phyloP scores from a whole-genome alignment of 2,888 invertebrate genomes.

The Cheilosia urbana region DNA sequence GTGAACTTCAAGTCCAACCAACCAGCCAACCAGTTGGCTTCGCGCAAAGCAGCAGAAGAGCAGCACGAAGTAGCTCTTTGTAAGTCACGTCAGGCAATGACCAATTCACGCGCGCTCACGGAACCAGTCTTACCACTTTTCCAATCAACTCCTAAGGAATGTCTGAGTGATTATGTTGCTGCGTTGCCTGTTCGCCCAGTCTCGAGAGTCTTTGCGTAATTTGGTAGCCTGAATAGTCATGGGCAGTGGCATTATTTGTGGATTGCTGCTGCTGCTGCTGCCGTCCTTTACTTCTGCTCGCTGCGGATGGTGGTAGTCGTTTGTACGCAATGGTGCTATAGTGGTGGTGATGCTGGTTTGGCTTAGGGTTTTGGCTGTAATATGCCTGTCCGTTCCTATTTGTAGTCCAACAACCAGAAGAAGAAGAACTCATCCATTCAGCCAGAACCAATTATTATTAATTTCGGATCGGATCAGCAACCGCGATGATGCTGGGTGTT shows the following conservation, averaged over 20 bases:
- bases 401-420: conserved; percentile 39
- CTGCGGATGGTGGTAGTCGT: conserved; percentile 16
- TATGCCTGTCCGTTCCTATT: conserved; percentile 57
- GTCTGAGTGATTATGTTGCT: conserved; percentile 75
- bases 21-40: conserved; percentile 25
- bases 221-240: conserved; percentile 72
- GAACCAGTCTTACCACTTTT: conserved; percentile 76
- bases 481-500: conserved; percentile 64
- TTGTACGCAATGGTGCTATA: conserved; percentile 1
- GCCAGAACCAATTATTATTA: conserved; percentile 75
- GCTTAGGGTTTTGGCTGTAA: conserved; percentile 35
- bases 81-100: conserved; percentile 74
- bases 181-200: conserved; percentile 70
- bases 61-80: conserved; percentile 61
- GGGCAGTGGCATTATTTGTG: conserved; percentile 75
- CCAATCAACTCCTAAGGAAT: conserved; percentile 73
- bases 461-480: conserved; percentile 72
- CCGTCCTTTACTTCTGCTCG: conserved; percentile 2
- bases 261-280: conserved; percentile 54
- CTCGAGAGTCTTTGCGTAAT: conserved; percentile 74
- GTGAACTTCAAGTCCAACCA: conserved; percentile 13
- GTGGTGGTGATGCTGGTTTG: conserved; percentile 3
- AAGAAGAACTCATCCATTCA: conserved; percentile 60
- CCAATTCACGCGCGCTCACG: conserved; percentile 72
- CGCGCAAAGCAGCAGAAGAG: conserved; percentile 27